Evolutionary conservation across 2,797 vertebrate species (phyloP), one percentile per base, ranked within the genome.

Genomic region (Mastacembelus armatus): DNA sequence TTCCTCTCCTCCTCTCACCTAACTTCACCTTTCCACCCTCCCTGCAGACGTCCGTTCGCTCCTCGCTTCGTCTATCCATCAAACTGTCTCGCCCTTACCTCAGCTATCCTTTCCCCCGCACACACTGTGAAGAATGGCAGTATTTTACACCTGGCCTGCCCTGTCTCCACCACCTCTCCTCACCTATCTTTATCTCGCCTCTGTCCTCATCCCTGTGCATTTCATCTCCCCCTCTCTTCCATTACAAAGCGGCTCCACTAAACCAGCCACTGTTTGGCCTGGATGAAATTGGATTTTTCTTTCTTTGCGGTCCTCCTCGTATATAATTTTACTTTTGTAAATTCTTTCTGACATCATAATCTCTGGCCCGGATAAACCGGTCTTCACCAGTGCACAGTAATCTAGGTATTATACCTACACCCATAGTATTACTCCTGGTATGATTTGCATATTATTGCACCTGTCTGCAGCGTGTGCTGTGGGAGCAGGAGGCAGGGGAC

Each of bases 11-110:
- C 51, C 47, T 54, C 63, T 74, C 36, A 52, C 64, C 71, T 67
- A 16, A 30, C 60, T 11, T 74, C 73, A 70, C 70, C 60, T 65
- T 2, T 19, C 54, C 61, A 43, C 26, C 43, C 40, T 62, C 26
- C 21, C n/a, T 2, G 8, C 40, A 54, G 65, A 38, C 73, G 45
- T 68, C 64, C 59, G 33, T 36, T 61, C 9, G n/a, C 75, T 44
- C 49, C 38, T 52, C 59, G 18, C 44, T 68, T 72, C 38, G 5
- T 86, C 81, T 33, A 79, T 85, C 85, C 81, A 83, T 88, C 85
- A 85, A 12, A 47, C 33, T 65, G 81, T 70, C 77, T 71, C 30
- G 7, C 10, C 68, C 61, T 80, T 51, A 60, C 70, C 73, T 74
- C 71, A 19, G 71, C 56, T 71, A 36, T 76, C 74, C 68, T 76